A percentile compares a stretch with the other conserved stretches of the same genome.
These are phyloP conservation scores for Thumatha senex DNA, from an alignment of 2,888 invertebrate genomes.

Conservation along the genomic window DNA sequence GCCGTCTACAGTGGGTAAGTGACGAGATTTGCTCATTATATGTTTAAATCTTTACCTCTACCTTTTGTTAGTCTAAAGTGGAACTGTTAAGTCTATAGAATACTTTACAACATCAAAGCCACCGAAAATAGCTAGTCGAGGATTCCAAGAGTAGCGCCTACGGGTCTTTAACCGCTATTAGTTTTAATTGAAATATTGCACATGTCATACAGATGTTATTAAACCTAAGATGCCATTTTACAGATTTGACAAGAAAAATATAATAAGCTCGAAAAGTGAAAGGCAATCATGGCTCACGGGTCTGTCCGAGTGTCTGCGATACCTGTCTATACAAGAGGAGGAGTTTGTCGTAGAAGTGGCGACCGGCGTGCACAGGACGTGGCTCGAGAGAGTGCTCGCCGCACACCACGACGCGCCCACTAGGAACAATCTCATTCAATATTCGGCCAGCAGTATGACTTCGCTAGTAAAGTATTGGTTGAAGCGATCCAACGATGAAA, in stretches of 20 bases:
- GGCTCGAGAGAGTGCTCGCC: conserved; percentile 48
- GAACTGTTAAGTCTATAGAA: too few relatives aligned
- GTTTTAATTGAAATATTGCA: too few relatives aligned
- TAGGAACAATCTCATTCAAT: conserved; percentile 44
- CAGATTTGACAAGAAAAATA: conserved; percentile 85
- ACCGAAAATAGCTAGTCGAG: too few relatives aligned
- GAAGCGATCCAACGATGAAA: conserved; percentile 44
- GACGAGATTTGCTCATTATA: not conserved
- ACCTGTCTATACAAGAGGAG: conserved; percentile 48
- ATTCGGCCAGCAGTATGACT: conserved; percentile 51
- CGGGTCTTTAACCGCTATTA: too few relatives aligned
- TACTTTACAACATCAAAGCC: too few relatives aligned
- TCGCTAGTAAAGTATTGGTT: conserved; percentile 62
- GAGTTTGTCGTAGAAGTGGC: conserved; percentile 44
- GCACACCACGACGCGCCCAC: conserved; percentile 24
- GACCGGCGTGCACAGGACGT: conserved; percentile 50
- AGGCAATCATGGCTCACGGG: conserved; percentile 86
- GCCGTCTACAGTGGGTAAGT: conserved; percentile 87
- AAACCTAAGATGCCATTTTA: conserved; percentile 16
- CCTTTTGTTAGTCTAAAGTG: too few relatives aligned
- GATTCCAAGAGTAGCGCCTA: too few relatives aligned
- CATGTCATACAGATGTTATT: too few relatives aligned
- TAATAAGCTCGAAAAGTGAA: conserved; percentile 86
- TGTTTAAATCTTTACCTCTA: too few relatives aligned
- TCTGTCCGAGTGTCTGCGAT: conserved; percentile 88